These are phyloP conservation scores for Podilymbus podiceps DNA, from an alignment of 2,113 vertebrate species.

Conservation along the genomic window DNA sequence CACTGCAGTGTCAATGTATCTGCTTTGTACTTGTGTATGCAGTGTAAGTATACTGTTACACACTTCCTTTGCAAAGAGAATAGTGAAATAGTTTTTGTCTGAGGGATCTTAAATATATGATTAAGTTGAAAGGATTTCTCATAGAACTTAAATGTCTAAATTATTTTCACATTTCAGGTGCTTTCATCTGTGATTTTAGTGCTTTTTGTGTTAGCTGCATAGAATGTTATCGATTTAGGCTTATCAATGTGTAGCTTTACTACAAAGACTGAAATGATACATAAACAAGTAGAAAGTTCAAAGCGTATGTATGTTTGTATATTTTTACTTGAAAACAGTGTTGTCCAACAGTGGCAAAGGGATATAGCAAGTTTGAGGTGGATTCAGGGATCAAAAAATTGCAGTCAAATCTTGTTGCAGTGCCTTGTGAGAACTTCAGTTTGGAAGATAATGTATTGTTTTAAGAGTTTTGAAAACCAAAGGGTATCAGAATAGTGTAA, in stretches of 20 bases:
- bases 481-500: not conserved
- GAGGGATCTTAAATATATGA: not conserved
- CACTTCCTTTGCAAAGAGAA: accelerated
- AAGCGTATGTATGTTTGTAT: not conserved
- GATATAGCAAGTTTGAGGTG: not conserved
- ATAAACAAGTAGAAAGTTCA: not conserved
- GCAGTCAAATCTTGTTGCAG: not conserved
- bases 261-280: not conserved
- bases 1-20: not conserved
- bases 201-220: not conserved
- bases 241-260: not conserved
- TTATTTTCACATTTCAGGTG: not conserved
- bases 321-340: not conserved
- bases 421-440: not conserved
- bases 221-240: not conserved
- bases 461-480: not conserved
- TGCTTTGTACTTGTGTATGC: not conserved
- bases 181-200: not conserved
- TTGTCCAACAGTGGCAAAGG: not conserved
- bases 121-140: not conserved
- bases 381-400: not conserved
- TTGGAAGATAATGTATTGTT: not conserved
- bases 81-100: not conserved
- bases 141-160: not conserved
- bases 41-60: not conserved